A percentile compares a stretch with the other conserved stretches of the same genome.
Evolutionary conservation across 2,888 invertebrate species (phyloP).

Genomic region (Lomographa bimaculata): DNA sequence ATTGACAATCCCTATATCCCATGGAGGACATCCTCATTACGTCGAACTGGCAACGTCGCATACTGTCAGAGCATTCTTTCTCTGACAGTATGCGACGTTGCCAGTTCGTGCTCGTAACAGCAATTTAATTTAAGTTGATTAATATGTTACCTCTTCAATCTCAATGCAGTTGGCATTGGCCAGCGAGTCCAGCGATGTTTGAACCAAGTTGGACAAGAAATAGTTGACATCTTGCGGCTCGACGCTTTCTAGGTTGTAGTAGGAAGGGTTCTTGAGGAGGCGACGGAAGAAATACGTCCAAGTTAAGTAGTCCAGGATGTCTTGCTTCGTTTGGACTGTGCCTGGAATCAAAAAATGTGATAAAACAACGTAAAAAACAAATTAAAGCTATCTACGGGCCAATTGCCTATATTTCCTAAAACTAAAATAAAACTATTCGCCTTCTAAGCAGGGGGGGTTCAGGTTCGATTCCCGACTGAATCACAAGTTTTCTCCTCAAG

Average conservation of each 20-base stretch:
- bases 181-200: conserved; percentile 89
- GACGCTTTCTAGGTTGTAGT: conserved; percentile 91
- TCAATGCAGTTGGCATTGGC: conserved; percentile 90
- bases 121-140: too few species aligned
- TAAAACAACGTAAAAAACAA: too few species aligned
- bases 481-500: too few species aligned
- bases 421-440: too few species aligned
- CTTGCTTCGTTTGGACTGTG: conserved; percentile 95
- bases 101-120: too few species aligned
- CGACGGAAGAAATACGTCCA: conserved; percentile 99
- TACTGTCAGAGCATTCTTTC: too few species aligned
- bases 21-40: conserved; percentile 98
- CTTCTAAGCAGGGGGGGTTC: too few species aligned
- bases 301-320: conserved; percentile 97
- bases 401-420: too few species aligned
- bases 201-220: conserved; percentile 92
- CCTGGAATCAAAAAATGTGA: conserved; percentile 77
- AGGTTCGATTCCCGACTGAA: too few species aligned
- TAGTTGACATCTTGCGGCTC: conserved; percentile 87
- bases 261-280: conserved; percentile 95
- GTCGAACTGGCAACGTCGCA: conserved; percentile 96
- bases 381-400: too few species aligned
- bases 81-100: too few species aligned
- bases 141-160: conserved; percentile 89
- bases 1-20: too few species aligned